Base-by-base conservation (phyloP, 2,888 invertebrate genomes). In the Odontomyia ornata region DNA sequence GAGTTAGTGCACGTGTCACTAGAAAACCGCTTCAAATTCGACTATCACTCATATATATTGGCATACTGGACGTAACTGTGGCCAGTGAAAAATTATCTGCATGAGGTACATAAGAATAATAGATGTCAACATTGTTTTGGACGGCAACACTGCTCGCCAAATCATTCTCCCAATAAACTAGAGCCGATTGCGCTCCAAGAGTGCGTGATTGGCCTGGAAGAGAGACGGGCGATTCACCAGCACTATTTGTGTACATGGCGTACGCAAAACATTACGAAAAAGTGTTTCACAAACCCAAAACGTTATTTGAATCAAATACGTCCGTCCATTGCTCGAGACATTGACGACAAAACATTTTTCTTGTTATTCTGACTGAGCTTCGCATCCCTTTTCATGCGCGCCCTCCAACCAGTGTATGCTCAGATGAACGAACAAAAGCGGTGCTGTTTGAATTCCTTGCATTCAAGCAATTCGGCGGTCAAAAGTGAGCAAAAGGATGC, bases 321-420 rank as follows among this genome's bases (percentile, higher is more conserved):
- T 13, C 0, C 5, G 60, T 7, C 23, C 21, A 47, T 7, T 72
- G 56, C 72, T 36, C 9, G 36, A 36, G 36, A 36, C 36, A 36
- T 21, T 18, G 73, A 60, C 57, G 57, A 73, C 73, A 72, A 72
- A 27, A 56, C 73, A 73, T 73, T 73, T 43, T 73, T 57, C 72
- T 73, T 52, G 21, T 72, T 23, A 21, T 25, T 69, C n/a, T 43
- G 13, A 9, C 23, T 23, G n/a, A 3, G 11, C n/a, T n/a, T n/a
- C n/a, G 18, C 46, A 69, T 43, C 21, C 23, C 46, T 30, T 46
- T 23, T 13, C 15, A 23, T 46, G 25, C 23, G 11, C 56, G 11
- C n/a, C 57, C 13, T 57, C 11, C 13, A 73, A n/a, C 23, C 36
- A 36, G 9, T 36, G 36, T 36, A 5, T 36, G 36, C 9, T 36